Percentiles rank a stretch among this genome's conserved stretches.
These are phyloP conservation scores for Picus viridis DNA, from an alignment of 2,797 vertebrate species.

Conservation along the genomic window DNA sequence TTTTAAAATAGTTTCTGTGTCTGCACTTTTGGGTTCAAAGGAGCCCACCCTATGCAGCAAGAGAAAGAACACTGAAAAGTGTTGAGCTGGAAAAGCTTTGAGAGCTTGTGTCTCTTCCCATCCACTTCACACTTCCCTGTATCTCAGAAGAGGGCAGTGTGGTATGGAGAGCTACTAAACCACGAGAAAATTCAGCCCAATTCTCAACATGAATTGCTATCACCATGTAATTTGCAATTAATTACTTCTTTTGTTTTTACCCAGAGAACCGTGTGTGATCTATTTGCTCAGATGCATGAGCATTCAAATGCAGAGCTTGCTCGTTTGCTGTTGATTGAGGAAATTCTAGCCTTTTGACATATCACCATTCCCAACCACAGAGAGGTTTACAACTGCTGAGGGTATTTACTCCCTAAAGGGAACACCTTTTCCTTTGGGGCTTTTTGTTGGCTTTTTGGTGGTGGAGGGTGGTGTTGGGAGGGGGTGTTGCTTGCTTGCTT, in stretches of 20 bases:
- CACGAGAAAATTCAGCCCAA: not conserved
- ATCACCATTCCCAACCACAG: not conserved
- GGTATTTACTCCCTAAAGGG: not conserved
- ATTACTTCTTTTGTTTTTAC: constrained; percentile 68
- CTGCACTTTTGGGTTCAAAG: not conserved
- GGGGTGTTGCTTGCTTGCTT: no score
- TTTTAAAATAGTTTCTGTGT: not conserved
- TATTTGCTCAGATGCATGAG: constrained; percentile 42
- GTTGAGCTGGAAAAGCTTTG: not conserved
- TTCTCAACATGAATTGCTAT: constrained; percentile 35
- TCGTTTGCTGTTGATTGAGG: not conserved
- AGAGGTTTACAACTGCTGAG: not conserved
- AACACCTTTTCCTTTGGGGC: not conserved
- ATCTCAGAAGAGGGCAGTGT: constrained; percentile 78
- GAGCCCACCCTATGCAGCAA: not conserved
- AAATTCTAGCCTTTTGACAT: constrained; percentile 1
- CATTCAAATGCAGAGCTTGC: not conserved
- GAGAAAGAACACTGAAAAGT: not conserved
- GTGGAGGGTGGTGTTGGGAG: not conserved
- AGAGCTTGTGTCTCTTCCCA: not conserved
- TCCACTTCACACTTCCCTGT: constrained; percentile 20
- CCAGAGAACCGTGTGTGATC: constrained; percentile 17
- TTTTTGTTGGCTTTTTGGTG: not conserved
- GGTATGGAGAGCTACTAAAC: constrained; percentile 65
- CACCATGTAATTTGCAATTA: constrained; percentile 65